Evolutionary conservation across 2,888 invertebrate species (phyloP), one percentile per base, ranked within the genome.

Genomic region (Hybos culiciformis): DNA sequence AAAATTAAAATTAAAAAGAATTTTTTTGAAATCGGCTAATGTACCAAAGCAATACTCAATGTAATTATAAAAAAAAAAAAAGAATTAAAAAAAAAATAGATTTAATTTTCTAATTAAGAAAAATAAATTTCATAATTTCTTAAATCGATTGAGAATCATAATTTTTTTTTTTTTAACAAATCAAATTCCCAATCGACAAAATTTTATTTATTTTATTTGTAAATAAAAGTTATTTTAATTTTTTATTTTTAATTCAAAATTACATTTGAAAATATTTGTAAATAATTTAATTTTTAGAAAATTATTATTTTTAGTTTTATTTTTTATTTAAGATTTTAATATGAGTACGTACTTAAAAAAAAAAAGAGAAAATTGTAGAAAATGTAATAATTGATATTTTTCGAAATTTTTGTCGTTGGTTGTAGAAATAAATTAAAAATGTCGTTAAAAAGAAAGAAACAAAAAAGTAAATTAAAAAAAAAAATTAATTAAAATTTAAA

Each of bases 11-110:
- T 4, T 20, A 14, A 14, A n/a, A 19, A 21, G 8, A 36, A 8
- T 29, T 29, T 29, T 29, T n/a, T 3, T 4, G 19, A 19, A 36
- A 58, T 61, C 64, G 63, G 64, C 64, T 64, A 65, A 63, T 60
- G 64, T 64, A 64, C 64, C 64, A 64, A 65, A 64, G 65, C 63
- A 64, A 64, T 64, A 64, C 64, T 64, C 64, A 60, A 58, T 50
- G 48, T 46, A 48, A 48, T 48, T 48, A 41, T 26, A 18, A 4
- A 36, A 20, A 24, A 31, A 18, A 5, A 11, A 17, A 32, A 11
- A 15, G 32, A 43, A 18, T 32, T 38, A 31, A 31, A 24, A 20
- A 6, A 38, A 41, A 41, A 37, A 46, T 45, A 40, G 42, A 41
- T 41, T 38, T 42, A 42, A 26, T 38, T 20, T 18, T 41, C 44